Conservation (phyloP, 2,113 vertebrate species). For the Petromus typicus region DNA sequence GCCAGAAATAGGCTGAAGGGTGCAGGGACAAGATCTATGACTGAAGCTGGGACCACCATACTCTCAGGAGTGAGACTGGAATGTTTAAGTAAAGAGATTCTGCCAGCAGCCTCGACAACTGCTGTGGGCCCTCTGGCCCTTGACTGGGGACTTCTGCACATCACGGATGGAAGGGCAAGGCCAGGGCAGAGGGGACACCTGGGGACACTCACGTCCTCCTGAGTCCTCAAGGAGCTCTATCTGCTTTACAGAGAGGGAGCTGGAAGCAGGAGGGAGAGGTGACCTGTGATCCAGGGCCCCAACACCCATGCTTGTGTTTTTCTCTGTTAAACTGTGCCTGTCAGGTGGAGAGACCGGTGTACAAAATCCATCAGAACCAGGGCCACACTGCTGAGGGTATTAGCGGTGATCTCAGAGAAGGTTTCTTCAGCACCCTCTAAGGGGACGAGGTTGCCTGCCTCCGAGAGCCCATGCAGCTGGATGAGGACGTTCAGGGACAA, state of each 20-base stretch:
- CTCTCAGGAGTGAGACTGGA: background rate
- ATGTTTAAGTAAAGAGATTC: background rate
- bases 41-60: background rate
- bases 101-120: background rate
- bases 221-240: background rate
- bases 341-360: accelerated
- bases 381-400: background rate
- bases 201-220: background rate
- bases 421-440: background rate
- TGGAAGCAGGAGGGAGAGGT: background rate
- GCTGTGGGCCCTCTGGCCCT: background rate
- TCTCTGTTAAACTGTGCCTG: background rate
- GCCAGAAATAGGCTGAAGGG: background rate
- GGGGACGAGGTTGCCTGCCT: background rate
- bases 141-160: background rate
- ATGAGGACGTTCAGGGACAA: background rate
- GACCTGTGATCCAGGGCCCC: background rate
- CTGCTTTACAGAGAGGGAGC: background rate
- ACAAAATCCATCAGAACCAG: background rate
- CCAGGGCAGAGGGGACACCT: background rate
- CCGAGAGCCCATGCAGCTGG: background rate
- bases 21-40: background rate
- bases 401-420: background rate
- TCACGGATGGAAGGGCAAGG: accelerated
- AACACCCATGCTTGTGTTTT: background rate